Conservation (phyloP, 2,797 vertebrate genomes). For the Mormyrus proboscirostris region DNA sequence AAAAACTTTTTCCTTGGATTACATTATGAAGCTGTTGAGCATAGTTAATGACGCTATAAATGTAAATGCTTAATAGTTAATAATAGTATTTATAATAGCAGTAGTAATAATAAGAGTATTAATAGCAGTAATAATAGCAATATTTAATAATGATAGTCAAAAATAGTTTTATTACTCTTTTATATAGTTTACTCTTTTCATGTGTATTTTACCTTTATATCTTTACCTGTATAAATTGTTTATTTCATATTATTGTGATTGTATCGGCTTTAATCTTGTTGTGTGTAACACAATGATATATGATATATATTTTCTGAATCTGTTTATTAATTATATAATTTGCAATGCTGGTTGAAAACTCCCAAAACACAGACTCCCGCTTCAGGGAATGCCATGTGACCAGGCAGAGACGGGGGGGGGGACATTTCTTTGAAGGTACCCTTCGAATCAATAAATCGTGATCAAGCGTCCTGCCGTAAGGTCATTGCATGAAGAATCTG, state of each 20-base stretch:
- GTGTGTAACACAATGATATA: not conserved
- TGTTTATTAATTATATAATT: not conserved
- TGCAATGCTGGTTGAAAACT: not conserved
- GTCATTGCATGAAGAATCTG: constrained; percentile 15
- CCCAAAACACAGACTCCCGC: not conserved
- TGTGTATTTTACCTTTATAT: not conserved
- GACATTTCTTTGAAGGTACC: constrained; percentile 18
- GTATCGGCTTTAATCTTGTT: not conserved
- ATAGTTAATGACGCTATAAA: not conserved
- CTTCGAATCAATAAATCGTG: constrained; percentile 27
- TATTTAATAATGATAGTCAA: not conserved
- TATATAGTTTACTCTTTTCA: not conserved
- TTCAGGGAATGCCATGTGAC: not conserved
- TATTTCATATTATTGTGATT: not conserved
- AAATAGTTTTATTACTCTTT: not conserved
- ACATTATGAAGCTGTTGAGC: not conserved
- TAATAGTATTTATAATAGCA: not conserved
- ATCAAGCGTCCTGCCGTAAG: constrained; percentile 22
- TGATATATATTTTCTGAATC: not conserved
- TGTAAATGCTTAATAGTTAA: not conserved
- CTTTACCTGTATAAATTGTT: not conserved
- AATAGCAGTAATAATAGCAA: not conserved
- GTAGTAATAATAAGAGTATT: not conserved
- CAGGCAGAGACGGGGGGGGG: not conserved
- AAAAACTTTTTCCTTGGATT: not conserved